Evolutionary conservation across 2,888 invertebrate species (phyloP).

Genomic region (Synanthedon myopaeformis): DNA sequence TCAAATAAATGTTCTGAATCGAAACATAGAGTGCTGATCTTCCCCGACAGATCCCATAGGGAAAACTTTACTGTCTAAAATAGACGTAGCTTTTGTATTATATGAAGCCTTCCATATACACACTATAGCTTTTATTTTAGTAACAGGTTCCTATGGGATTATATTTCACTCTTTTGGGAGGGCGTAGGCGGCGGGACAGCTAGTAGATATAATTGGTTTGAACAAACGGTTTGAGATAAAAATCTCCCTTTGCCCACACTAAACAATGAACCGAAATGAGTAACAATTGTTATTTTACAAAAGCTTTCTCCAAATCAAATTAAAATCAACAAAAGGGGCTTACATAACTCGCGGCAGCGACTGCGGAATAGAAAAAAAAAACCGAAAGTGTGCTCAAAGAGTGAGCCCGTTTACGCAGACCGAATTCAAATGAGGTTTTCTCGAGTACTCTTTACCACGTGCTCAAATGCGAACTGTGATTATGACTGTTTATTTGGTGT

Average conservation of each 20-base stretch:
- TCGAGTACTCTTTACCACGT: background rate
- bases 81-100: too few species aligned
- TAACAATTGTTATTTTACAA: background rate
- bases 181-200: too few species aligned
- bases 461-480: background rate
- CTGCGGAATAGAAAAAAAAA: constrained; percentile 8
- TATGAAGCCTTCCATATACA: too few species aligned
- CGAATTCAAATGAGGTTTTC: background rate
- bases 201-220: too few species aligned
- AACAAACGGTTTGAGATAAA: background rate
- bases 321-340: background rate
- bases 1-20: too few species aligned
- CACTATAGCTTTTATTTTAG: too few species aligned
- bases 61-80: too few species aligned
- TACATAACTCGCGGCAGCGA: background rate
- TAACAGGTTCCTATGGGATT: too few species aligned
- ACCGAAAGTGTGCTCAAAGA: constrained; percentile 22
- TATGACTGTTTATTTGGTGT: too few species aligned
- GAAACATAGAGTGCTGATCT: too few species aligned
- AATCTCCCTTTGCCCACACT: background rate
- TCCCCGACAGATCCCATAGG: too few species aligned
- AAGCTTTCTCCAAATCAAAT: background rate
- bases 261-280: background rate
- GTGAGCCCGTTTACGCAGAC: background rate
- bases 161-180: too few species aligned